Conservation (phyloP, 1,140 invertebrate species). For the Bombyx mori region DNA sequence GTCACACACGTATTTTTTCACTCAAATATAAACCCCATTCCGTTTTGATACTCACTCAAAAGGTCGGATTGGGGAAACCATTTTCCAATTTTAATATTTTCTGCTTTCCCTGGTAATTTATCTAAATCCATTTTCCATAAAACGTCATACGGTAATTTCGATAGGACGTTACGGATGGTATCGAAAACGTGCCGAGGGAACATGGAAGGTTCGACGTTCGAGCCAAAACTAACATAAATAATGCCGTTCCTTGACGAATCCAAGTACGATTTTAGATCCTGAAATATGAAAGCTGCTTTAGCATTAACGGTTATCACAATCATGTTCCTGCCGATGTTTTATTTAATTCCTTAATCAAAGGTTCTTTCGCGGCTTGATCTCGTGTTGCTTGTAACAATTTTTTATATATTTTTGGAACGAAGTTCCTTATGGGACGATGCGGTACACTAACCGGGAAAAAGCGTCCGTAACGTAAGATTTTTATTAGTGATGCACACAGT, state of each 20-base stretch:
- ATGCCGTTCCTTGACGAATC: constrained; percentile 34
- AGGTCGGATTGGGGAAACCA: constrained; percentile 70
- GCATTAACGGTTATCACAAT: too few relatives aligned
- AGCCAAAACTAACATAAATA: constrained; percentile 71
- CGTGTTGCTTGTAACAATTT: too few relatives aligned
- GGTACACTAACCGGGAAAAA: too few relatives aligned
- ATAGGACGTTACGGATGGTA: constrained; percentile 35
- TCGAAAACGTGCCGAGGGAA: constrained; percentile 26
- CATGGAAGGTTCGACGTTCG: constrained; percentile 58
- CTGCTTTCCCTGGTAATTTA: constrained; percentile 33
- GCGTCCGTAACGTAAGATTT: too few relatives aligned
- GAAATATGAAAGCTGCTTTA: neutral
- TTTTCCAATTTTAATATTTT: constrained; percentile 61
- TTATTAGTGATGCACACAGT: too few relatives aligned
- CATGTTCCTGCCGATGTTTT: too few relatives aligned
- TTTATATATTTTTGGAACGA: too few relatives aligned
- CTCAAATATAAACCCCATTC: too few relatives aligned
- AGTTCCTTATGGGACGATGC: too few relatives aligned
- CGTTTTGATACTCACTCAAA: constrained; percentile 8
- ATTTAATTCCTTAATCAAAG: too few relatives aligned
- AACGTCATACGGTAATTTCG: constrained; percentile 50
- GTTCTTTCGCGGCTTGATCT: too few relatives aligned
- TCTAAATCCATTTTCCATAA: constrained; percentile 64
- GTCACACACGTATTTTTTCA: too few relatives aligned
- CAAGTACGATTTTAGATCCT: constrained; percentile 25